phyloP scores from a whole-genome alignment of 1,140 invertebrate genomes.

The Thaumetopoea pityocampa region DNA sequence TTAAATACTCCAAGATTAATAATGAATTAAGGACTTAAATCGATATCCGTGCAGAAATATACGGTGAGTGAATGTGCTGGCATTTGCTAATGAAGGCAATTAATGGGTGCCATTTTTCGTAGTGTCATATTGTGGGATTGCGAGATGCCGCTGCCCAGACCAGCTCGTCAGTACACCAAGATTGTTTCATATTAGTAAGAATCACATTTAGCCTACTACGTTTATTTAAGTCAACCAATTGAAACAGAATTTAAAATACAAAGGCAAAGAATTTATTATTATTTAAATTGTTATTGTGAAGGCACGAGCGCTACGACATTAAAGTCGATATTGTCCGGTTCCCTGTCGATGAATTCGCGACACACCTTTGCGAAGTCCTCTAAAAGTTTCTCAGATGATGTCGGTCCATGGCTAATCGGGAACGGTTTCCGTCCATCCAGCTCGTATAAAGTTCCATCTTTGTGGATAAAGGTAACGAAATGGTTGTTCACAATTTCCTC shows the following conservation, averaged over 20 bases:
- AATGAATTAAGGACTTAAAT: slow-evolving; percentile 48
- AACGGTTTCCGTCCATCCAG: slow-evolving; percentile 91
- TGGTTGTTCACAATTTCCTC: slow-evolving; percentile 87
- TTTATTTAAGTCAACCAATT: slow-evolving; percentile 33
- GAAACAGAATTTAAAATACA: slow-evolving; percentile 77
- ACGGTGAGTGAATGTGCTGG: slow-evolving; percentile 24
- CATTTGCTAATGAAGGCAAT: slow-evolving; percentile 40
- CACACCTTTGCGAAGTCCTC: slow-evolving; percentile 88
- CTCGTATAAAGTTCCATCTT: slow-evolving; percentile 90
- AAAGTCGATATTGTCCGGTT: slow-evolving; percentile 89
- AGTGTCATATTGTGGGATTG: slow-evolving; percentile 33
- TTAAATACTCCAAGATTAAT: slow-evolving; percentile 48
- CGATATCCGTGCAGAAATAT: slow-evolving; percentile 24
- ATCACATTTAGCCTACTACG: slow-evolving; percentile 13
- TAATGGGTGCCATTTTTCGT: slow-evolving; percentile 41
- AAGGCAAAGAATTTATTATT: too few relatives aligned
- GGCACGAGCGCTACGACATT: slow-evolving; percentile 88
- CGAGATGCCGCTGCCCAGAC: slow-evolving; percentile 26
- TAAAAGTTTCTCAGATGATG: slow-evolving; percentile 79
- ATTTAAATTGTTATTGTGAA: slow-evolving; percentile 85
- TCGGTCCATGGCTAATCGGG: slow-evolving; percentile 89
- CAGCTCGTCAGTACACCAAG: slow-evolving; percentile 15
- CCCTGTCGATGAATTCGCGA: slow-evolving; percentile 86
- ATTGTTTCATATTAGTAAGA: slow-evolving; percentile 18
- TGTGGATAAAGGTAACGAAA: slow-evolving; percentile 91